Evolutionary conservation across 2,888 invertebrate species (phyloP), one percentile per base, ranked within the genome.

Genomic region (Pseudanteris insignis): DNA sequence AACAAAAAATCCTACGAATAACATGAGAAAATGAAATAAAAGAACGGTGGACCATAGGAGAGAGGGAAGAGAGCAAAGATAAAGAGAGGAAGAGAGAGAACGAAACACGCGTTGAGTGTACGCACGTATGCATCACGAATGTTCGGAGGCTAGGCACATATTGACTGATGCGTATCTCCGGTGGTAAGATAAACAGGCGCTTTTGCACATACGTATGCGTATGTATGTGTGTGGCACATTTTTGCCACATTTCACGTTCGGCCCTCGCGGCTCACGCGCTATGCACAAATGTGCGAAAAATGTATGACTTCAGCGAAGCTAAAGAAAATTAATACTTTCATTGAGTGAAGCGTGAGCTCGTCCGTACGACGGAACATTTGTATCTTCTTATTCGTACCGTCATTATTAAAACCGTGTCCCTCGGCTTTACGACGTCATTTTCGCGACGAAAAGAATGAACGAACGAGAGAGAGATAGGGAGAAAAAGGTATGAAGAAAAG

Each of bases 91-190:
- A 33, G 34, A 50, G 47, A 37, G 57, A 51, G 43, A 44, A 54
- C 24, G 51, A 55, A 50, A 51, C 46, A 62, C 54, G 43, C 48
- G 48, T 48, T 48, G 59, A 60, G 57, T 47, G 63, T 40, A 41
- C 50, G 54, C 54, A 48, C 40, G 62, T 54, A 61, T 71, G 72
- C 74, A 68, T 67, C 59, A 65, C 68, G 69, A 70, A 63, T 73
- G 65, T 70, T 70, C 70, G 68, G 74, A 74, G 72, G 65, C 74
- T 73, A 70, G 70, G 71, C 71, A 75, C 73, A 75, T 75, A 75
- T 75, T 75, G 76, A 76, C 74, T 72, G 70, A 74, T 73, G 74
- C 75, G 74, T 75, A 75, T 69, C 63, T 67, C 74, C 71, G 67
- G 75, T 75, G 74, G 75, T 71, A 73, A 73, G 73, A 75, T 70